phyloP scores from a whole-genome alignment of 2,888 invertebrate species.

The Synanthedon andrenaeformis region DNA sequence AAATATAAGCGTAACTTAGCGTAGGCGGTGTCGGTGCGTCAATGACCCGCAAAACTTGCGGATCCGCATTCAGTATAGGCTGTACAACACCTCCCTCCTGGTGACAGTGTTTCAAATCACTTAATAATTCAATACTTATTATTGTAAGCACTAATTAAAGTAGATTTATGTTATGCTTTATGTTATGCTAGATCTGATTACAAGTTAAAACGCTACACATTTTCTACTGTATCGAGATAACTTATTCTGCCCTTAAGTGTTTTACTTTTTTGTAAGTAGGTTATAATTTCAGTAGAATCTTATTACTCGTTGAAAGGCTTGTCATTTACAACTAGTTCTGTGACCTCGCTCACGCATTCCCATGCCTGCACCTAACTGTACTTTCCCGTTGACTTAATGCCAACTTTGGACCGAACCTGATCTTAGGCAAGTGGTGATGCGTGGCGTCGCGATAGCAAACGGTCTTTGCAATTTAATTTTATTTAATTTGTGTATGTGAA shows the following conservation, averaged over 20 bases:
- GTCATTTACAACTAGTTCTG: constrained; percentile 70
- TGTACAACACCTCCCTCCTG: constrained; percentile 17
- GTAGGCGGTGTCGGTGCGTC: constrained; percentile 62
- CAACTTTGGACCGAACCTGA: constrained; percentile 67
- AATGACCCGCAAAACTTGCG: constrained; percentile 66
- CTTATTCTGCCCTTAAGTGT: not conserved
- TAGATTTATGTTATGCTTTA: too few relatives aligned
- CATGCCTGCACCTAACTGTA: constrained; percentile 70
- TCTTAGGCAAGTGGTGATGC: constrained; percentile 62
- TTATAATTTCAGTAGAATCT: constrained; percentile 42
- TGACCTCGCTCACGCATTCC: constrained; percentile 72
- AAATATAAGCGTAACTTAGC: constrained; percentile 18
- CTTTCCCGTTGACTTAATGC: constrained; percentile 69
- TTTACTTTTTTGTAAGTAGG: constrained; percentile 4
- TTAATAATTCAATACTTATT: constrained; percentile 24
- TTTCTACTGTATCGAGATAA: too few relatives aligned
- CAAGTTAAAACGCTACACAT: too few relatives aligned
- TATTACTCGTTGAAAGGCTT: constrained; percentile 58
- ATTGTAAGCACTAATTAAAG: constrained; percentile 22
- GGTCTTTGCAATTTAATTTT: constrained; percentile 67
- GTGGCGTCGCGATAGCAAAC: constrained; percentile 53
- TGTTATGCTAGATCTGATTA: too few relatives aligned
- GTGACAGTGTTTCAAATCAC: constrained; percentile 15
- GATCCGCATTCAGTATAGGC: constrained; percentile 61
- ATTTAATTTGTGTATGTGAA: constrained; percentile 52